Base-by-base conservation (phyloP, 1,140 invertebrate species). In the Pseudomyrmex gracilis region DNA sequence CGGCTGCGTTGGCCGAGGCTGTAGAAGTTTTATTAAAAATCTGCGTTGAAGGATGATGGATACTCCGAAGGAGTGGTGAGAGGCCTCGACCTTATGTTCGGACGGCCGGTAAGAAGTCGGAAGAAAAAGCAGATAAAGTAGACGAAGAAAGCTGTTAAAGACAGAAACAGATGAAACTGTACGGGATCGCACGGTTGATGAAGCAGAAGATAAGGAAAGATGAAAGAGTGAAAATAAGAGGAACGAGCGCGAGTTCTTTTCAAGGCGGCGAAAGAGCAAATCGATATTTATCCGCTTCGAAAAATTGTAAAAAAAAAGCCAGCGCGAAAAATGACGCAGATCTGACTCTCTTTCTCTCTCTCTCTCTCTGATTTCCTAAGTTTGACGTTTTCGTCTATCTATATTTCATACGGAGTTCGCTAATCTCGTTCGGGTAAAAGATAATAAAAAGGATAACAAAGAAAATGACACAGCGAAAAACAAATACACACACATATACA, bases 1-100 rank as follows among this genome's bases (percentile, higher is more conserved):
- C 80, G 73, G 82, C 86, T 70, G 82, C 83, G 67, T 84, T 34
- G 61, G 63, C 61, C 73, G 73, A 67, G 84, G 84, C 61, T 88
- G 88, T 80, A 80, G 66, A 89, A 90, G 83, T 90, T 90, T 90
- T 90, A 90, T 90, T 90, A 90, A 90, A 90, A 90, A 89, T 90
- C 86, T 74, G 60, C 80, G 71, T 80, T 86, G 73, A 82, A 89
- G 76, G 80, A 87, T 90, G 89, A 90, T 89, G 89, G 88, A 90
- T 90, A 90, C 85, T 89, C 70, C 70, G 66, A 63, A 73, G 58
- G 47, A 71, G 73, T 24, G 55, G 51, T 67, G 68, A 74, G 84
- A 82, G 66, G 20, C 70, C 61, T 77, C 73, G 49, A 53, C 64
- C 73, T 55, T 84, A 83, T 74, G 66, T 70, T 80, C 82, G 80